phyloP scores from a whole-genome alignment of 2,113 vertebrate genomes.

The Pheucticus melanocephalus region DNA sequence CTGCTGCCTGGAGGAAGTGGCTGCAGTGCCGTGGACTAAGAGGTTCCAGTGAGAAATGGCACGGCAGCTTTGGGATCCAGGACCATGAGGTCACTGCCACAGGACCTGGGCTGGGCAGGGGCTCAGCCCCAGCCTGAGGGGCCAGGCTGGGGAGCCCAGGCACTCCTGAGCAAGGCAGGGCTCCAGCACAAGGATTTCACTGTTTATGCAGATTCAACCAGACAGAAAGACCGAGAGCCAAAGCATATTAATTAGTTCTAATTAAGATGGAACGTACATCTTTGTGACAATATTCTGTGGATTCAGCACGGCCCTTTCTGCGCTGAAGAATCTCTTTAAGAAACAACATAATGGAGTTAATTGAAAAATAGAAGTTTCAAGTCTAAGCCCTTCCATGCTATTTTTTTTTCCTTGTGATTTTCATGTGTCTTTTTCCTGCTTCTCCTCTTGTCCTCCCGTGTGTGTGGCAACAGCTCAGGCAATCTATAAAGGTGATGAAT shows the following conservation, averaged over 20 bases:
- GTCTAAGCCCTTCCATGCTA: not conserved
- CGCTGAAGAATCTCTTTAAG: not conserved
- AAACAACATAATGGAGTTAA: not conserved
- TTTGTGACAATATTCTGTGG: not conserved
- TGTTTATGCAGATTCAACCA: fast-evolving
- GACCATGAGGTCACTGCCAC: fast-evolving
- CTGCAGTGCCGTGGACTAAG: fast-evolving
- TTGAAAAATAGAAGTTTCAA: not conserved
- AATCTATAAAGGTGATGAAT: not conserved
- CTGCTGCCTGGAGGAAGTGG: not conserved
- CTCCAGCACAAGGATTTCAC: not conserved
- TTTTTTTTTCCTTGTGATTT: not conserved
- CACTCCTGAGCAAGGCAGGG: no score
- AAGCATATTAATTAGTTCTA: not conserved
- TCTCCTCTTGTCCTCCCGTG: fast-evolving
- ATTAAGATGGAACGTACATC: not conserved
- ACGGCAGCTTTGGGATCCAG: fast-evolving
- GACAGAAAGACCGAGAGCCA: not conserved
- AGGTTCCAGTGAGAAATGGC: not conserved
- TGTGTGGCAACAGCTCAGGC: not conserved
- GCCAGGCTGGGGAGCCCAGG: not conserved
- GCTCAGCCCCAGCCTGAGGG: not conserved
- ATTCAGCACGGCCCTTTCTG: not conserved
- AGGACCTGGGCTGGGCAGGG: not conserved
- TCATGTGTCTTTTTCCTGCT: not conserved